These are phyloP conservation scores for Xiphophorus hellerii DNA, from an alignment of 2,113 vertebrate genomes.

Conservation along the genomic window DNA sequence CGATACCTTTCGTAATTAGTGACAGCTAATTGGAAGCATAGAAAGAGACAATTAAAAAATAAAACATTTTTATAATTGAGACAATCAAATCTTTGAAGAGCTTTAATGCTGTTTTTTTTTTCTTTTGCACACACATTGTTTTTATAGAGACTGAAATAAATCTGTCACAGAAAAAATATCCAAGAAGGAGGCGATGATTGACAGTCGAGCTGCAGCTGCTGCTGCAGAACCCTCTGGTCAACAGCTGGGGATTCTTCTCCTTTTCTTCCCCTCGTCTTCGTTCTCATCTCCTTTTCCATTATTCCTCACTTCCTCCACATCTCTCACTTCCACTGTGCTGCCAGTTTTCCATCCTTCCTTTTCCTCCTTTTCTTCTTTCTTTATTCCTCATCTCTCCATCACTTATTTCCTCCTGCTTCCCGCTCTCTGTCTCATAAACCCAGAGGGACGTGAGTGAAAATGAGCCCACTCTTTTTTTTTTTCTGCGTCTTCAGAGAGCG, in stretches of 20 bases:
- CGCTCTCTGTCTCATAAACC: background rate
- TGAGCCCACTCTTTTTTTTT: background rate
- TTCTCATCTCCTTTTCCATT: background rate
- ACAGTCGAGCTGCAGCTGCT: constrained; percentile 64
- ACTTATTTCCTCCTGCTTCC: background rate
- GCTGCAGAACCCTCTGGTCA: constrained; percentile 54
- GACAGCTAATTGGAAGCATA: background rate
- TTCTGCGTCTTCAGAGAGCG: constrained; percentile 15
- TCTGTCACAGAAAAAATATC: constrained; percentile 19
- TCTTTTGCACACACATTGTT: background rate
- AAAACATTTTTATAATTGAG: background rate
- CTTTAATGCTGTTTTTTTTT: background rate
- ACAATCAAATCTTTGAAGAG: background rate
- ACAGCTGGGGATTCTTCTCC: constrained; percentile 59
- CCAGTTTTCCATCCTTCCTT: background rate
- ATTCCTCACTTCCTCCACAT: background rate
- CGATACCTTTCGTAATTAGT: background rate
- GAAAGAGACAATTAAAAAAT: background rate
- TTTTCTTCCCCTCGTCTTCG: background rate
- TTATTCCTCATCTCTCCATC: background rate
- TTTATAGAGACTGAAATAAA: constrained; percentile 15
- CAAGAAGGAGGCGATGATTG: constrained; percentile 46
- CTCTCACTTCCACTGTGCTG: background rate
- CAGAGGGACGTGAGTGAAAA: constrained; percentile 14
- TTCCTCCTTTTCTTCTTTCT: too few species aligned